phyloP scores from a whole-genome alignment of 2,113 vertebrate genomes.

The Miniopterus natalensis region DNA sequence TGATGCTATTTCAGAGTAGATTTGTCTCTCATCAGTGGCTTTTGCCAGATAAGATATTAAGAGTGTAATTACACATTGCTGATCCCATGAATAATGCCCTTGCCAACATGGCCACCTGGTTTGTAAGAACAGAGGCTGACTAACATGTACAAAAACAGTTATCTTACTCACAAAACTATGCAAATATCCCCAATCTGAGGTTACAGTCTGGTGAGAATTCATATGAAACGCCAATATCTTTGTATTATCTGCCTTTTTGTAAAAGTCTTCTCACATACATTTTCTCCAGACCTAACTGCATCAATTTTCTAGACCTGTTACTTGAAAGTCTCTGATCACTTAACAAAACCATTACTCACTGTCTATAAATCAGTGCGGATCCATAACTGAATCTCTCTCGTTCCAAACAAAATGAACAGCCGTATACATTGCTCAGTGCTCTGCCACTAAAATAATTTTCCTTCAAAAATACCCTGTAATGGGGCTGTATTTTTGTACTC shows the following conservation, averaged over 20 bases:
- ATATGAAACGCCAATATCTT: not conserved
- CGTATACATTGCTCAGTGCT: not conserved
- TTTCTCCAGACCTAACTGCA: not conserved
- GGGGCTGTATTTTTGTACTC: not conserved
- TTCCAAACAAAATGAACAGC: not conserved
- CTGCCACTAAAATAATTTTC: not conserved
- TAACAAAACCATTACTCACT: not conserved
- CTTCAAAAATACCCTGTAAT: not conserved
- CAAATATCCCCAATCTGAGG: not conserved
- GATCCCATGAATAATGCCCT: not conserved
- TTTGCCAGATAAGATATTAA: not conserved
- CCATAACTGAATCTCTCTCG: not conserved
- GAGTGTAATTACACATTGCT: not conserved
- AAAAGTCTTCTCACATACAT: not conserved
- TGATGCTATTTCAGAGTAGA: not conserved
- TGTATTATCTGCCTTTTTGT: not conserved
- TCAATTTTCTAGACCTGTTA: not conserved
- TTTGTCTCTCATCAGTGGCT: not conserved
- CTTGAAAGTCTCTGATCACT: not conserved
- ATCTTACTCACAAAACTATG: not conserved
- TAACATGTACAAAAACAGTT: not conserved
- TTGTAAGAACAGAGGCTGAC: not conserved
- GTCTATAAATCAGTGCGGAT: not conserved
- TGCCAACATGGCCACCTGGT: not conserved
- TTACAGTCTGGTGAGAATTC: slow-evolving; percentile 4